Conservation (phyloP, 1,140 invertebrate genomes). For the Pseudachorutes palmiensis region DNA sequence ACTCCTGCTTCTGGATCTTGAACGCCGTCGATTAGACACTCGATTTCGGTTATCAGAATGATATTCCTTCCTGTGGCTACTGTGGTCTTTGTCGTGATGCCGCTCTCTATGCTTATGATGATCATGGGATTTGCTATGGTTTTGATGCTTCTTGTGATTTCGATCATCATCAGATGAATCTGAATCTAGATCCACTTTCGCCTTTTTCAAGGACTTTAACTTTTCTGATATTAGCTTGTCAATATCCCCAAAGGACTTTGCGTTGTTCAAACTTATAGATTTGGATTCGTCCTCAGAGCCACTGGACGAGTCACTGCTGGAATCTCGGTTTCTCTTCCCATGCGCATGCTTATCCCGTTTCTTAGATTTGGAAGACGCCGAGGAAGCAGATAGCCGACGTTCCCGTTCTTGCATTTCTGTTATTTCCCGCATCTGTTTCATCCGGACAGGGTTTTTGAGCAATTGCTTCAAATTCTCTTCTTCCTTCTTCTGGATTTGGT, state of each 20-base stretch:
- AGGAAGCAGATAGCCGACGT: constrained; percentile 1
- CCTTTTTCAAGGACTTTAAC: neutral
- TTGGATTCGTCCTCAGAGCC: neutral
- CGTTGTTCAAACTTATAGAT: neutral
- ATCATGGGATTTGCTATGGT: neutral
- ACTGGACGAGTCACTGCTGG: neutral
- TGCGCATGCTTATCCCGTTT: constrained; percentile 10
- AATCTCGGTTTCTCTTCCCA: constrained; percentile 27
- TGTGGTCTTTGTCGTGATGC: neutral
- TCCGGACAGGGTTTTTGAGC: constrained; percentile 35
- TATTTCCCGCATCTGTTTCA: constrained; percentile 36
- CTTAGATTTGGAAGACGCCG: constrained; percentile 5
- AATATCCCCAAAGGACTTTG: constrained; percentile 1
- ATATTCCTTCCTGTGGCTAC: neutral
- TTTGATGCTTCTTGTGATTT: neutral
- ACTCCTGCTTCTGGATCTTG: constrained; percentile 12
- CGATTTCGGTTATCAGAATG: neutral
- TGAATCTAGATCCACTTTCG: neutral
- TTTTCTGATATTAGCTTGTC: neutral
- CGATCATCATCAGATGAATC: neutral
- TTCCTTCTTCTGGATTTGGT: constrained; percentile 39
- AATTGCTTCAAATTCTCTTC: constrained; percentile 35
- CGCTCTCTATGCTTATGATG: neutral
- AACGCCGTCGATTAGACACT: neutral
- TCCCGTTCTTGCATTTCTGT: constrained; percentile 8